Conservation (phyloP, 2,888 invertebrate genomes). For the Limenitis camilla region DNA sequence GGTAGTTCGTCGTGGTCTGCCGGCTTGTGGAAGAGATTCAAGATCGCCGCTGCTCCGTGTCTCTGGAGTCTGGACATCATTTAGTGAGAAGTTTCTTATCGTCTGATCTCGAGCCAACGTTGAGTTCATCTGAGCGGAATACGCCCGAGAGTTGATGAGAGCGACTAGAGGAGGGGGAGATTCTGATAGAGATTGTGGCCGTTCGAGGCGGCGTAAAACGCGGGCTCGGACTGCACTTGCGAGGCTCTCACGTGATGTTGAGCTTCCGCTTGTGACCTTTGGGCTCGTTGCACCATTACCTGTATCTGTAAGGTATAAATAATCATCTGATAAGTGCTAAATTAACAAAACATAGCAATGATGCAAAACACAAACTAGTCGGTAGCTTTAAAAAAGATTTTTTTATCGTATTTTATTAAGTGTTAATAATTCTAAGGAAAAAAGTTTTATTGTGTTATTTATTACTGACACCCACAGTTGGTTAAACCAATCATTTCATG, state of each 20-base stretch:
- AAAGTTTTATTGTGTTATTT: too few species aligned
- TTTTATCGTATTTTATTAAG: too few species aligned
- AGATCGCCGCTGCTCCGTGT: constrained; percentile 41
- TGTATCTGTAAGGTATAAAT: constrained; percentile 37
- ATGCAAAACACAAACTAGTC: too few species aligned
- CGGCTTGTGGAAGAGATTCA: constrained; percentile 30
- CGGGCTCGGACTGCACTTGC: constrained; percentile 49
- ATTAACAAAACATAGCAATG: too few species aligned
- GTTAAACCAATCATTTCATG: too few species aligned
- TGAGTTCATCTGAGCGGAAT: constrained; percentile 39
- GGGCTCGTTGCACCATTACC: constrained; percentile 34
- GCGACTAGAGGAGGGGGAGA: constrained; percentile 36
- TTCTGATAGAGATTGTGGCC: constrained; percentile 54
- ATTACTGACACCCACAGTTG: too few species aligned
- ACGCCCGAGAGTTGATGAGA: constrained; percentile 41
- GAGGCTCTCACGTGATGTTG: constrained; percentile 44
- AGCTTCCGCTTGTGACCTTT: constrained; percentile 26
- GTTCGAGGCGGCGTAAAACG: constrained; percentile 41
- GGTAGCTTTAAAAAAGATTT: too few species aligned
- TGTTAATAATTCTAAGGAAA: too few species aligned
- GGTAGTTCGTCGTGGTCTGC: constrained; percentile 34
- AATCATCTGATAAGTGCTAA: too few species aligned
- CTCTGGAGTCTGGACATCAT: constrained; percentile 32
- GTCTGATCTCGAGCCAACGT: constrained; percentile 21
- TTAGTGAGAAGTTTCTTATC: constrained; percentile 33